Evolutionary conservation across 2,113 vertebrate genomes (phyloP).

Genomic region (Aythya baeri): DNA sequence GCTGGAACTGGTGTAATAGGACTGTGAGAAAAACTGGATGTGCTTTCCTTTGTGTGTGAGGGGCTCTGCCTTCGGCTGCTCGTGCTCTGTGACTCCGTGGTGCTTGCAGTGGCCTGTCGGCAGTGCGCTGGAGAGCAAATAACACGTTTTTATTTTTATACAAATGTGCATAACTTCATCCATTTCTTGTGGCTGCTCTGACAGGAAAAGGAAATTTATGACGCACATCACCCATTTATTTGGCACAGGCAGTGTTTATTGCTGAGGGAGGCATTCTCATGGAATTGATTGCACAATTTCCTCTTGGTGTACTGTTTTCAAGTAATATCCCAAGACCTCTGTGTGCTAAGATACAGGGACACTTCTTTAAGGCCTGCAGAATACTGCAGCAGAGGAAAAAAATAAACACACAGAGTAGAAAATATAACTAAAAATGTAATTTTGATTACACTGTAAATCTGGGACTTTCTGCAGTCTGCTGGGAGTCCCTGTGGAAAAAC

Average conservation of each 20-base stretch:
- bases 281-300: conserved; percentile 72
- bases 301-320: conserved; percentile 68
- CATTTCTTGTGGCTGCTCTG: conserved; percentile 61
- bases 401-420: neutral
- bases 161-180: conserved; percentile 68
- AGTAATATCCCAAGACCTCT: conserved; percentile 59
- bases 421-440: conserved; percentile 3
- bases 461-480: neutral
- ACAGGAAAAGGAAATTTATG: conserved; percentile 73
- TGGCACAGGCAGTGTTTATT: conserved; percentile 66
- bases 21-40: neutral
- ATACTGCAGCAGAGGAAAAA: conserved; percentile 9
- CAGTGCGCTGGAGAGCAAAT: conserved; percentile 21
- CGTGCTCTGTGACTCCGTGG: neutral
- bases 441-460: conserved; percentile 57
- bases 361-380: conserved; percentile 31
- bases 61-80: neutral
- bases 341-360: conserved; percentile 44
- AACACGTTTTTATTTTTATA: conserved; percentile 70
- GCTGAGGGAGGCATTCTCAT: conserved; percentile 59
- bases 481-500: neutral
- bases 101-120: neutral
- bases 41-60: neutral
- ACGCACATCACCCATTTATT: conserved; percentile 70
- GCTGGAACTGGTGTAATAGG: neutral